Evolutionary conservation across 1,140 invertebrate species (phyloP), one percentile per base, ranked within the genome.

Genomic region (Megalonaias nervosa): DNA sequence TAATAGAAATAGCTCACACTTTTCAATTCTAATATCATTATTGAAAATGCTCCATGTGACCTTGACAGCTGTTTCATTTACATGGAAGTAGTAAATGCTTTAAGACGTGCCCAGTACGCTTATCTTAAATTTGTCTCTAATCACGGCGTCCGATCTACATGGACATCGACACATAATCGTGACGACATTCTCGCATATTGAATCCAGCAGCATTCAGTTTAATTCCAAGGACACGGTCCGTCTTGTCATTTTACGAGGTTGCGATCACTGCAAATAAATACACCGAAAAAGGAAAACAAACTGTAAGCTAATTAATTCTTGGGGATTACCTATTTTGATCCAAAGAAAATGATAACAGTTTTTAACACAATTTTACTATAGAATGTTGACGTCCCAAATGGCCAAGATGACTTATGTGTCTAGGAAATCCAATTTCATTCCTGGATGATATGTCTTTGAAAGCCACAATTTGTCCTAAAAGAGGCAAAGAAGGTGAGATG

Each of bases 41-140:
- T 38, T 75, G n/a, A 75, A 75, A 11, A 66, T 67, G 12, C 57
- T 61, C 74, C 74, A 75, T 21, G 55, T 58, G 38, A 75, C 68
- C n/a, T 61, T 62, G 31, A 75, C 62, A 55, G 68, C 66, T 11
- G 74, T 62, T 2, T 60, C 62, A 38, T 69, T 62, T 13, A 57
- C 74, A 69, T 75, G 74, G 67, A 69, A 75, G 17, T 58, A 55
- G 23, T 75, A 75, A 19, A 69, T 66, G 12, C 66, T 75, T 58
- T 21, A 5, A 2, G 74, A 75, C 5, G 17, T 23, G 16, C 55
- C 57, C 59, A 75, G 12, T 11, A 75, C 6, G 15, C 61, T 38
- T 55, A 75, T 16, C 9, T 61, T 38, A 21, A 75, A 66, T 19
- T 60, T 9, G 38, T 55, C 58, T 16, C 31, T 4, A 67, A 69